Conservation (phyloP, 1,140 invertebrate genomes). For the Oryctes rhinoceros region DNA sequence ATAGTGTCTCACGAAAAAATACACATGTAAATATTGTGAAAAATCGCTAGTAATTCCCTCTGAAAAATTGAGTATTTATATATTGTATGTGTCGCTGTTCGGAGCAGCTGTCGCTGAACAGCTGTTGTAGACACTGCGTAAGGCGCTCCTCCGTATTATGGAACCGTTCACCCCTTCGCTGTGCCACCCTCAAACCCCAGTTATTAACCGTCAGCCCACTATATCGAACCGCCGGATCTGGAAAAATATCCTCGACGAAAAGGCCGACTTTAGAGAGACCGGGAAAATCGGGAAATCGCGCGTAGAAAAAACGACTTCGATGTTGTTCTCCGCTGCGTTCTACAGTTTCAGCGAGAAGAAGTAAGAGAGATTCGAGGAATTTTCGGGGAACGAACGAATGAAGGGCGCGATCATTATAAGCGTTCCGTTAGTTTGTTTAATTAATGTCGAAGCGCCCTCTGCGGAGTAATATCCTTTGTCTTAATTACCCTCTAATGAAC, state of each 20-base stretch:
- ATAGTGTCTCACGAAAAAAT: not conserved
- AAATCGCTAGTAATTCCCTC: slow-evolving; percentile 34
- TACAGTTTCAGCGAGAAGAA: not conserved
- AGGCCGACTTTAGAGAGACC: not conserved
- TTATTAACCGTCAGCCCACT: slow-evolving; percentile 39
- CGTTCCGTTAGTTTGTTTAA: slow-evolving; percentile 56
- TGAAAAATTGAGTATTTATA: slow-evolving; percentile 39
- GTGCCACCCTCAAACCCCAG: slow-evolving; percentile 33
- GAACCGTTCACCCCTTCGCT: slow-evolving; percentile 32
- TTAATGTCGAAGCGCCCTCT: slow-evolving; percentile 56
- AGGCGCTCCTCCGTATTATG: slow-evolving; percentile 35
- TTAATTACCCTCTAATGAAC: slow-evolving; percentile 61
- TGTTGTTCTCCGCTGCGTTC: not conserved
- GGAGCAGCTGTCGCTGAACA: slow-evolving; percentile 42
- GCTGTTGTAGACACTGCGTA: slow-evolving; percentile 40
- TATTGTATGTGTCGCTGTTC: slow-evolving; percentile 32
- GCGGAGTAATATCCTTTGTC: slow-evolving; percentile 58
- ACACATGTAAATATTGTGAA: slow-evolving; percentile 38
- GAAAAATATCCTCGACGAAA: slow-evolving; percentile 38
- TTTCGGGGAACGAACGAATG: not conserved
- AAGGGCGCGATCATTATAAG: slow-evolving; percentile 34
- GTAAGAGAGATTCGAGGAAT: slow-evolving; percentile 2
- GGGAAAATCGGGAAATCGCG: slow-evolving; percentile 6
- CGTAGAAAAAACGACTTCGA: slow-evolving; percentile 18
- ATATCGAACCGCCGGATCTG: slow-evolving; percentile 39